Base-by-base conservation (phyloP, 2,888 invertebrate species). In the Periphyllus acericola region DNA sequence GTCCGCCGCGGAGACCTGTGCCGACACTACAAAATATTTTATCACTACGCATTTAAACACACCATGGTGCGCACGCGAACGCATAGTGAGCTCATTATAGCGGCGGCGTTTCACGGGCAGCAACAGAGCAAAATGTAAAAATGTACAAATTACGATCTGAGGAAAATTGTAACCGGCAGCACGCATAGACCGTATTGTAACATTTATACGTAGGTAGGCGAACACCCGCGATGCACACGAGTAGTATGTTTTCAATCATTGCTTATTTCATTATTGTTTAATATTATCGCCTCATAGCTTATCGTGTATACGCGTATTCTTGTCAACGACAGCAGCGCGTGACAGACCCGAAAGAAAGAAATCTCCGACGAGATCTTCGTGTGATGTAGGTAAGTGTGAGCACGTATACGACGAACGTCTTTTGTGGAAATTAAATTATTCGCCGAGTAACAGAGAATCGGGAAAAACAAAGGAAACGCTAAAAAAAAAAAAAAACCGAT, bases 361-460 rank as follows among this genome's bases (percentile, higher is more conserved):
- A 80, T 80, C 80, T 40, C 80, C n/a, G 36, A 14, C 32, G n/a
- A 21, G 40, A 80, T 80, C 36, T 60, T n/a, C 40, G 11, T 80
- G 66, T 2, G 2, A 14, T 3, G 3, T 46, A 46, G 14, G 40
- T 36, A 36, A 66, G 40, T 40, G 55, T n/a, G 34, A 17, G 34
- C 71, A 19, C 66, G 46, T 46, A 14, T 11, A 46, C 46, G 11
- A 14, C 36, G 36, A 36, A 36, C 6, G 79, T 79, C 55, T 79
- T 60, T n/a, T 60, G 36, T 80, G 36, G 9, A 29, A 66, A 80
- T 66, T 80, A 80, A 80, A 80, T 80, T 80, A 66, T 40, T 79
- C 55, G 17, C 55, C 80, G 66, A 40, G 66, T n/a, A n/a, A 66
- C n/a, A n/a, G n/a, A n/a, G n/a, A n/a, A n/a, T n/a, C n/a, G n/a